A percentile compares a stretch with the other conserved stretches of the same genome.
phyloP scores from a whole-genome alignment of 2,888 invertebrate genomes.

The Cantharis rustica region DNA sequence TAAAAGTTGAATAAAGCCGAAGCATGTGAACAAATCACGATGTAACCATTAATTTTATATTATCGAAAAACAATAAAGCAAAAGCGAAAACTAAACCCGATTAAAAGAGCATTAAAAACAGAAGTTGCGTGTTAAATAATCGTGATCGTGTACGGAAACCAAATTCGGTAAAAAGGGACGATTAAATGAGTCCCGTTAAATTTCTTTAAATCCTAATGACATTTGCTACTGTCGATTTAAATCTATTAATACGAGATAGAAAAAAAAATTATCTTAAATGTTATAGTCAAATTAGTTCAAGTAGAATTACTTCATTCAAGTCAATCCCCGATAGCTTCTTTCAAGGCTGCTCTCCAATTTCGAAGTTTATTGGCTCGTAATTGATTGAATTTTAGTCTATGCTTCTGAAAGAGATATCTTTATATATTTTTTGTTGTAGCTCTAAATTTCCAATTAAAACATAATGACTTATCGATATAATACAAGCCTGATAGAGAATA shows the following conservation, averaged over 20 bases:
- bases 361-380: conserved; percentile 29
- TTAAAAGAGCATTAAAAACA: conserved; percentile 15
- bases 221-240: background rate
- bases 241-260: background rate
- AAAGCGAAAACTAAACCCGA: conserved; percentile 6
- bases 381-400: conserved; percentile 25
- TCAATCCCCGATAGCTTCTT: conserved; percentile 10
- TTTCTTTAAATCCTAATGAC: background rate
- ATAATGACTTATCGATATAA: conserved; percentile 30
- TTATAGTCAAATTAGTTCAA: conserved; percentile 8
- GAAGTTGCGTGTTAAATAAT: conserved; percentile 13
- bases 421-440: conserved; percentile 15
- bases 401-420: conserved; percentile 20
- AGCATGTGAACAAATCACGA: conserved; percentile 10
- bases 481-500: conserved; percentile 17
- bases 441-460: conserved; percentile 27
- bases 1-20: background rate
- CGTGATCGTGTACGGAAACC: conserved; percentile 3
- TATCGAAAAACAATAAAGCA: conserved; percentile 14
- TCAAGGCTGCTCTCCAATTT: conserved; percentile 23
- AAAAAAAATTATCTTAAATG: conserved; percentile 8
- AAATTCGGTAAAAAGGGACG: background rate
- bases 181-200: background rate
- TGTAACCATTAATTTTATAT: conserved; percentile 10
- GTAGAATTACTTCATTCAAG: conserved; percentile 13